Conservation (phyloP, 2,888 invertebrate genomes). For the Leptinotarsa peninsularis region DNA sequence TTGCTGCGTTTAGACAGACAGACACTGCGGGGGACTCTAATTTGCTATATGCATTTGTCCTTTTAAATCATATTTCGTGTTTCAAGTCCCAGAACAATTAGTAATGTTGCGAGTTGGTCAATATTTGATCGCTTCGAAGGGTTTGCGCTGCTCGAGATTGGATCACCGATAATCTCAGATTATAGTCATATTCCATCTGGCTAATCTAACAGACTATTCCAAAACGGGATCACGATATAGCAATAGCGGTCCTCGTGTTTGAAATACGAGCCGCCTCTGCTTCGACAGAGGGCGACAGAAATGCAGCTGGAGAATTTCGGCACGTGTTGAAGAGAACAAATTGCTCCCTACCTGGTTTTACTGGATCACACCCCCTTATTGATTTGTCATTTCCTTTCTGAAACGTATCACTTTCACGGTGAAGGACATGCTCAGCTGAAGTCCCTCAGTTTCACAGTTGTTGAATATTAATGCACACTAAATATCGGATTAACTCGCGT, state of each 20-base stretch:
- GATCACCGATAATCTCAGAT: background rate
- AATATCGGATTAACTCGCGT: conserved; percentile 29
- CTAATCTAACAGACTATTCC: background rate
- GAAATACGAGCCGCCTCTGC: conserved; percentile 21
- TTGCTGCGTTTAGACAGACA: no score
- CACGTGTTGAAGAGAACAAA: conserved; percentile 49
- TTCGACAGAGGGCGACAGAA: conserved; percentile 30
- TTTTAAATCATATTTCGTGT: no score
- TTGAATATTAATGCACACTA: conserved; percentile 37
- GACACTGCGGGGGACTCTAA: no score
- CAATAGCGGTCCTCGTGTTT: background rate
- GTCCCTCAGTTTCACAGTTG: conserved; percentile 37
- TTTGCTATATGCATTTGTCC: no score
- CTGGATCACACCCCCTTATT: conserved; percentile 46
- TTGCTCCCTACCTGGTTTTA: conserved; percentile 46
- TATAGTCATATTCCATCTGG: conserved; percentile 7
- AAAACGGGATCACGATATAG: background rate
- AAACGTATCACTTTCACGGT: conserved; percentile 43
- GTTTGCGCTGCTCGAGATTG: no score
- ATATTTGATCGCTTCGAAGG: background rate
- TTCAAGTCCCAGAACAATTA: no score
- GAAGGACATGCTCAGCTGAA: conserved; percentile 37
- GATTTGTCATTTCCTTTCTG: conserved; percentile 45
- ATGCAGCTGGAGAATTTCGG: conserved; percentile 45
- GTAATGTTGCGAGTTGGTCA: no score